Conservation (phyloP, 2,888 invertebrate species). For the Spisula solida region DNA sequence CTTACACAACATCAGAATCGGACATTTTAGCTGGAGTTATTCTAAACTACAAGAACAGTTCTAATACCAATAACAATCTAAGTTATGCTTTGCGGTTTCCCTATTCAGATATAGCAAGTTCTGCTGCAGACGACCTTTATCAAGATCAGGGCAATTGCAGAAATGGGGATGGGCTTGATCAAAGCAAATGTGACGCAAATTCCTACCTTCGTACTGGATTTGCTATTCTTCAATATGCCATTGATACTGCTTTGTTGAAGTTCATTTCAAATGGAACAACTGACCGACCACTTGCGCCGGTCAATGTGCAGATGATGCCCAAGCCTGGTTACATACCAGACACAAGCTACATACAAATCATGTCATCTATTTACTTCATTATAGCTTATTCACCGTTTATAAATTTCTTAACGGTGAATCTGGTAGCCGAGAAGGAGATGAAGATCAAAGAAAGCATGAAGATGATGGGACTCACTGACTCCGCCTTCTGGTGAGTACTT, state of each 20-base stretch:
- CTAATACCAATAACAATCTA: conserved; percentile 35
- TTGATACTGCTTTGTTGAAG: conserved; percentile 84
- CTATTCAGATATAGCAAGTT: conserved; percentile 54
- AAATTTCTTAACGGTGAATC: conserved; percentile 93
- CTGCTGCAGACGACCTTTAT: conserved; percentile 47
- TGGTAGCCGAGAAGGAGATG: conserved; percentile 95
- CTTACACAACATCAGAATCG: conserved; percentile 90
- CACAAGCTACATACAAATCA: conserved; percentile 88
- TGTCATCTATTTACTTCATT: conserved; percentile 94
- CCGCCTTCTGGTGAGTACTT: conserved; percentile 90
- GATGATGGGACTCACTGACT: conserved; percentile 92
- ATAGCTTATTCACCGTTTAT: conserved; percentile 93
- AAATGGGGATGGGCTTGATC: conserved; percentile 70
- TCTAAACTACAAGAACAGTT: conserved; percentile 61
- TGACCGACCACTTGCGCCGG: conserved; percentile 58
- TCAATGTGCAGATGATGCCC: conserved; percentile 82
- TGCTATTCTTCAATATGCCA: conserved; percentile 81
- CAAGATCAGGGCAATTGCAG: conserved; percentile 56
- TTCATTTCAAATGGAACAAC: conserved; percentile 25
- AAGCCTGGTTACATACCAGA: conserved; percentile 79
- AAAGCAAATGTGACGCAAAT: conserved; percentile 80
- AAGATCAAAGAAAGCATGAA: conserved; percentile 96
- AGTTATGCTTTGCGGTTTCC: conserved; percentile 79
- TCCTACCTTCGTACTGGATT: conserved; percentile 84
- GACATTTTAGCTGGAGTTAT: conserved; percentile 90